These are phyloP conservation scores for Holocentrus rufus DNA, from an alignment of 2,797 vertebrate genomes.

Conservation along the genomic window DNA sequence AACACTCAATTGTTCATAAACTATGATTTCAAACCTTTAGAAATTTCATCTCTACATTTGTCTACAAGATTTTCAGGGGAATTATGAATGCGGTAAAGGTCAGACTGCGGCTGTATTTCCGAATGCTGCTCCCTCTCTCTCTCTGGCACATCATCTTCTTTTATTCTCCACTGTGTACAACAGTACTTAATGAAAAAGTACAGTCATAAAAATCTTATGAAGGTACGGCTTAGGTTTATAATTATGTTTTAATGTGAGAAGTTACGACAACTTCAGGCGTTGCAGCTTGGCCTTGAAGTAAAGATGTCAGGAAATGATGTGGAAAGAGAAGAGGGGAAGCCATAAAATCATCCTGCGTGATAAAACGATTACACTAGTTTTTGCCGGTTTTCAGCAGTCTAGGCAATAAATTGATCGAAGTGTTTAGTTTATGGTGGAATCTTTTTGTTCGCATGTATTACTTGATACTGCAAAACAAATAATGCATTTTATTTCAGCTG, in stretches of 20 bases:
- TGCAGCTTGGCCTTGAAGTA: slow-evolving; percentile 19
- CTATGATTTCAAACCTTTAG: slow-evolving; percentile 15
- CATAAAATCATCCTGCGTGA: slow-evolving; percentile 1
- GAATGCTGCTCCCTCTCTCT: not conserved
- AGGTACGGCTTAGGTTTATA: not conserved
- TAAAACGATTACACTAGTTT: slow-evolving; percentile 2
- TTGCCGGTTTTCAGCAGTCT: not conserved
- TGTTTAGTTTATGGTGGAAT: too few relatives aligned
- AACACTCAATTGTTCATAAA: slow-evolving; percentile 5
- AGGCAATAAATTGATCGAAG: too few relatives aligned
- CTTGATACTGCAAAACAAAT: not conserved
- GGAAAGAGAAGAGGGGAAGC: not conserved
- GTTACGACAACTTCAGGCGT: not conserved
- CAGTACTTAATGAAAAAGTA: not conserved
- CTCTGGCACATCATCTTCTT: not conserved
- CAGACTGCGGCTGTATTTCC: not conserved
- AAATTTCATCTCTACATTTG: not conserved
- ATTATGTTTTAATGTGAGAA: not conserved
- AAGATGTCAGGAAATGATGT: slow-evolving; percentile 12
- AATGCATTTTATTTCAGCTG: not conserved
- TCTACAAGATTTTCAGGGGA: too few relatives aligned
- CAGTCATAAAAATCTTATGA: not conserved
- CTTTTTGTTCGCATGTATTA: not conserved
- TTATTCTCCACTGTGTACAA: not conserved
- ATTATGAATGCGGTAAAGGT: not conserved